Evolutionary conservation across 1,140 invertebrate species (phyloP), one percentile per base, ranked within the genome.

Genomic region (Gonatopus flavifemur): DNA sequence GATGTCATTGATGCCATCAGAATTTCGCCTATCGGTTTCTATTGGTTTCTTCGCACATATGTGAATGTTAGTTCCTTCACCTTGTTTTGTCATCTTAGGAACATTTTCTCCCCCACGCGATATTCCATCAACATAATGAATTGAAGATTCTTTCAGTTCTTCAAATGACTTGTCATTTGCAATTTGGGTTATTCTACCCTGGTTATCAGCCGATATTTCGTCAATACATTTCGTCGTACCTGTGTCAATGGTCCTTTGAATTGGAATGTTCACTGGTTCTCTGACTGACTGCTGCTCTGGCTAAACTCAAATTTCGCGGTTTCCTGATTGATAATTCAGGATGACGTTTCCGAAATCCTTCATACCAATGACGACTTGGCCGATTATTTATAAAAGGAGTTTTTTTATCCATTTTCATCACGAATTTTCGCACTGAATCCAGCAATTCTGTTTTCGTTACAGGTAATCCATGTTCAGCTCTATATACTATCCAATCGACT

Each of bases 401-500:
- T 18, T 35, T 32, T n/a, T 68, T 62, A 48, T 59, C 15, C 22
- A 56, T 52, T 18, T 52, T 51, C 35, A 71, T 52, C n/a, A n/a
- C n/a, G 15, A 65, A 59, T 43, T 57, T 49, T 52, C 69, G 53
- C n/a, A 70, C 68, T 55, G 57, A 66, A 45, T 65, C 59, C n/a
- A 59, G n/a, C 18, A 74, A 43, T 37, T 57, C 15, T 16, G 65
- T 54, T 57, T 57, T 59, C 30, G 57, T 67, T 10, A 65, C 36
- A 12, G 70, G 69, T 49, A 69, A 59, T 22, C 63, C 36, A 16
- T 15, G n/a, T 16, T 43, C 28, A 7, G 24, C 24, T n/a, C 19
- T 25, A 19, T 30, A 30, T 10, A 43, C 3, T 16, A 43, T 43
- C 25, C 28, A 43, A 6, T 31, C 25, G 20, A 31, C 28, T 5